Evolutionary conservation across 2,888 invertebrate species (phyloP).

Genomic region (Merodon equestris): DNA sequence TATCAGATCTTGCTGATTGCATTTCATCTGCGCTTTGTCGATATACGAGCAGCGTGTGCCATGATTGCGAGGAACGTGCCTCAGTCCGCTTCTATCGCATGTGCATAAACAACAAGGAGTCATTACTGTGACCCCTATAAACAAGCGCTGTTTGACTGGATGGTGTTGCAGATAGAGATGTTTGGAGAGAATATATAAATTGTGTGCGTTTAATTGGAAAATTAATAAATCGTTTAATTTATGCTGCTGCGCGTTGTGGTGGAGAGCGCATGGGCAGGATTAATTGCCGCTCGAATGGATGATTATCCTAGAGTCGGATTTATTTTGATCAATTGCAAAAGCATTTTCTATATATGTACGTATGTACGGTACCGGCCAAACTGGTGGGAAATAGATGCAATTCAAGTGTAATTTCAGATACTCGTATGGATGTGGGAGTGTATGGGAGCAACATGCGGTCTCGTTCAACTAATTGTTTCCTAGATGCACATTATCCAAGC

Average conservation of each 20-base stretch:
- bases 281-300: no score
- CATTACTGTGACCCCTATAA: conserved; percentile 46
- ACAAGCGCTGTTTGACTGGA: conserved; percentile 14
- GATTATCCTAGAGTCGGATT: no score
- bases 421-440: no score
- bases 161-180: conserved; percentile 26
- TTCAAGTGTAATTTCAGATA: no score
- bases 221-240: conserved; percentile 50
- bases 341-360: no score
- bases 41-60: conserved; percentile 51
- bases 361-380: no score
- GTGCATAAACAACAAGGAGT: conserved; percentile 17
- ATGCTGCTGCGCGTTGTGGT: conserved; percentile 29
- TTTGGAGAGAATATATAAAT: conserved; percentile 30
- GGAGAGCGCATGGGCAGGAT: no score
- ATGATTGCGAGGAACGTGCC: conserved; percentile 40
- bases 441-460: conserved; percentile 4
- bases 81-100: conserved; percentile 24
- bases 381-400: no score
- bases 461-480: conserved; percentile 17
- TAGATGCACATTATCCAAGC: conserved; percentile 28
- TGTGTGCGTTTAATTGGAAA: conserved; percentile 36
- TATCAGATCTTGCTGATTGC: conserved; percentile 20
- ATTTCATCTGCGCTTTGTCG: conserved; percentile 5
- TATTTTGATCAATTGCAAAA: no score